Conservation (phyloP, 2,113 vertebrate genomes). For the Nyctibius bracteatus region DNA sequence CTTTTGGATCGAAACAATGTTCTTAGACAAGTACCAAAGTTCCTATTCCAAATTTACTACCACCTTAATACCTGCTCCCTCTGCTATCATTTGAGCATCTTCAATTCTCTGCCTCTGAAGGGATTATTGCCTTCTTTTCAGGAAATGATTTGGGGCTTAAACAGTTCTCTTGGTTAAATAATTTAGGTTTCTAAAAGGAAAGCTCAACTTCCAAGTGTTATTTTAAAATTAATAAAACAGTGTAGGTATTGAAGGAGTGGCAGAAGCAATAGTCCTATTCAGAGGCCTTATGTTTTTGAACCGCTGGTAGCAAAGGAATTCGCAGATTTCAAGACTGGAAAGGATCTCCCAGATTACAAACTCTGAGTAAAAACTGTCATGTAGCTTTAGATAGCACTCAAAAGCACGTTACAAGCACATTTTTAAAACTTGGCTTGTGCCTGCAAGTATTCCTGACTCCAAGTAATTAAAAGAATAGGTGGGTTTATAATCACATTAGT, state of each 20-base stretch:
- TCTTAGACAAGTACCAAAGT: background rate
- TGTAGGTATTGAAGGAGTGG: background rate
- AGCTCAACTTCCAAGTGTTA: background rate
- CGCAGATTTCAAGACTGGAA: background rate
- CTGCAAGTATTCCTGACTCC: background rate
- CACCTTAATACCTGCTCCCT: background rate
- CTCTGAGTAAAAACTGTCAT: background rate
- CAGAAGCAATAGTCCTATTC: background rate
- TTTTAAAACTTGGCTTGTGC: background rate
- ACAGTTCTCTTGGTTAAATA: background rate
- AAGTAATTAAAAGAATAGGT: background rate
- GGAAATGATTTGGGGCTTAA: background rate
- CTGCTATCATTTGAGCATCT: background rate
- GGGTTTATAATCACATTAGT: background rate
- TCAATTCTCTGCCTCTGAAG: background rate
- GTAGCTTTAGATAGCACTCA: background rate
- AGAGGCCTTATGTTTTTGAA: background rate
- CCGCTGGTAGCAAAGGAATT: background rate
- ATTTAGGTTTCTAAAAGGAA: background rate
- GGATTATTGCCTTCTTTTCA: background rate
- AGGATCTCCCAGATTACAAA: background rate
- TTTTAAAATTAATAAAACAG: conserved; percentile 4
- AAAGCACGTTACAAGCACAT: background rate
- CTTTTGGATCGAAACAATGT: background rate
- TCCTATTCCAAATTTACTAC: background rate